These are phyloP conservation scores for Trypoxylus dichotomus DNA, from an alignment of 1,140 invertebrate species.

Conservation along the genomic window DNA sequence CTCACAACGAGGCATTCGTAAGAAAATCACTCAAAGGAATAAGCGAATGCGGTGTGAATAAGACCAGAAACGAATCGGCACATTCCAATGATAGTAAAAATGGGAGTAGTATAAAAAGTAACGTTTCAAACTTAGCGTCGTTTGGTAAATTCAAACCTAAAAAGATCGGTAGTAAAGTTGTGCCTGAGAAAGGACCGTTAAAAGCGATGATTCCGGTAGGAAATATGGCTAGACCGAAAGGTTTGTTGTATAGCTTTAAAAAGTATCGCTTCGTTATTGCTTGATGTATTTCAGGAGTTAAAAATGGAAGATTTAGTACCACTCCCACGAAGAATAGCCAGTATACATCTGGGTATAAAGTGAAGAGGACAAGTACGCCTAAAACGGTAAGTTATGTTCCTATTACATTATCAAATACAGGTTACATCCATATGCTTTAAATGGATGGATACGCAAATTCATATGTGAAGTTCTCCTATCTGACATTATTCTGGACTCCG, in stretches of 20 bases:
- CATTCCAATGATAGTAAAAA: conserved; percentile 27
- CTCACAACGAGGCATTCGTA: not conserved
- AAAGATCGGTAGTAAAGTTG: conserved; percentile 29
- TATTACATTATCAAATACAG: no score
- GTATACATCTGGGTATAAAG: conserved; percentile 9
- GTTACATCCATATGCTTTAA: no score
- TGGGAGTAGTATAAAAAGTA: conserved; percentile 3
- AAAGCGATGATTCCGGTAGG: conserved; percentile 36
- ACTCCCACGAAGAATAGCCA: conserved; percentile 31
- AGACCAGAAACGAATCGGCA: not conserved
- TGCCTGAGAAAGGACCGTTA: conserved; percentile 33
- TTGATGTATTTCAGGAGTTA: not conserved
- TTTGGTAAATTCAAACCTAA: conserved; percentile 34
- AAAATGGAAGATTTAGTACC: conserved; percentile 22
- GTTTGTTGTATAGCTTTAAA: conserved; percentile 20
- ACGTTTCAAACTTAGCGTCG: not conserved
- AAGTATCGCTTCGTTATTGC: not conserved
- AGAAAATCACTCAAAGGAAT: not conserved
- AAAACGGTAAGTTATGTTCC: conserved; percentile 32
- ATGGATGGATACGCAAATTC: no score
- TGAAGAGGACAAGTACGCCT: conserved; percentile 35
- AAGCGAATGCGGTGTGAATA: not conserved
- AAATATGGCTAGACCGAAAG: conserved; percentile 33
- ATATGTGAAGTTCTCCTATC: no score
- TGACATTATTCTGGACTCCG: no score